A percentile compares a stretch with the other conserved stretches of the same genome.
phyloP scores from a whole-genome alignment of 2,888 invertebrate genomes.

The Brachynemurus nebulosus region DNA sequence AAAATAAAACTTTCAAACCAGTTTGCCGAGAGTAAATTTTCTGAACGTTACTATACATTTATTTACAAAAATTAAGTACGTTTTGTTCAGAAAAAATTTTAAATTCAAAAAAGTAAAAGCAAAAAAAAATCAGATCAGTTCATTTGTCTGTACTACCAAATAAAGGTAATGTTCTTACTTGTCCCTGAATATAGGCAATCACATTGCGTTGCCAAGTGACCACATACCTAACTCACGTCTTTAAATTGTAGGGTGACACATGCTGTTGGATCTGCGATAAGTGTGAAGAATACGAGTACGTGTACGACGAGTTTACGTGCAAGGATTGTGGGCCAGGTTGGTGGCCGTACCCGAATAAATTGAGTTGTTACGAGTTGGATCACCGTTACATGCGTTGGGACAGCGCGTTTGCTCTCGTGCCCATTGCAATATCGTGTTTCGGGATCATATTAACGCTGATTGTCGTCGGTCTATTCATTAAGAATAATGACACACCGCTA shows the following conservation, averaged over 20 bases:
- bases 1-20: too few relatives aligned
- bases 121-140: neutral
- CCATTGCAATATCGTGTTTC: conserved; percentile 44
- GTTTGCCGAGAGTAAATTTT: too few relatives aligned
- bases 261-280: conserved; percentile 70
- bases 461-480: conserved; percentile 46
- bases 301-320: conserved; percentile 49
- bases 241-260: conserved; percentile 37
- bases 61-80: too few relatives aligned
- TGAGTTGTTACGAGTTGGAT: conserved; percentile 45
- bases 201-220: too few relatives aligned
- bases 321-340: conserved; percentile 46
- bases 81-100: too few relatives aligned
- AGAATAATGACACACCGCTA: conserved; percentile 49
- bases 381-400: conserved; percentile 52
- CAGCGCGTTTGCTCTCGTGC: conserved; percentile 46
- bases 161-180: neutral
- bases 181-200: too few relatives aligned
- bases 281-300: conserved; percentile 53
- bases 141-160: neutral
- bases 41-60: too few relatives aligned
- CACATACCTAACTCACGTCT: neutral
- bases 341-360: conserved; percentile 47
- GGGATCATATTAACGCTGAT: conserved; percentile 45
- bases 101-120: too few relatives aligned